phyloP scores from a whole-genome alignment of 1,140 invertebrate genomes.

The Contarinia nasturtii region DNA sequence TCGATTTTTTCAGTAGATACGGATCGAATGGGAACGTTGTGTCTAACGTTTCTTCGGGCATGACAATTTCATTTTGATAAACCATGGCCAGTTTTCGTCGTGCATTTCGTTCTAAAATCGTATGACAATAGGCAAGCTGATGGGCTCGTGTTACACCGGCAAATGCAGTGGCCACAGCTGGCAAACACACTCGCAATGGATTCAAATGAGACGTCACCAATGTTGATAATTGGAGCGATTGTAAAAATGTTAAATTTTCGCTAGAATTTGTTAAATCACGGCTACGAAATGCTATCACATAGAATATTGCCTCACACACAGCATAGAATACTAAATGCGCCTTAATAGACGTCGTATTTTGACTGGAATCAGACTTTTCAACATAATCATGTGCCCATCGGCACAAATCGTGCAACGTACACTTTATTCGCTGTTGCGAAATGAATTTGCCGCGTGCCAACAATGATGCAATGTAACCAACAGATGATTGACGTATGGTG shows the following conservation, averaged over 20 bases:
- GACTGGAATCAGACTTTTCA: conserved; percentile 28
- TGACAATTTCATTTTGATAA: conserved; percentile 25
- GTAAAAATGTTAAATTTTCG: conserved; percentile 57
- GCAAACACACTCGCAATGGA: conserved; percentile 60
- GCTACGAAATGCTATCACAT: conserved; percentile 72
- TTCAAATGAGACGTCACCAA: conserved; percentile 71
- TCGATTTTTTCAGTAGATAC: conserved; percentile 39
- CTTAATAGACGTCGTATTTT: conserved; percentile 26
- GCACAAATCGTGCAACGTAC: conserved; percentile 39
- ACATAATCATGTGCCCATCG: conserved; percentile 62
- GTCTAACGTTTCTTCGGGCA: conserved; percentile 32
- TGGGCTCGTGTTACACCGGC: conserved; percentile 66
- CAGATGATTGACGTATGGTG: conserved; percentile 45
- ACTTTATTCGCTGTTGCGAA: conserved; percentile 42
- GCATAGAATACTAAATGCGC: conserved; percentile 74
- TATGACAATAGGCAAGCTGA: conserved; percentile 81
- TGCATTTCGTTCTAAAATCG: conserved; percentile 71
- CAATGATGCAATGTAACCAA: conserved; percentile 58
- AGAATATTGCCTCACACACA: conserved; percentile 78
- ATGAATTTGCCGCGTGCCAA: conserved; percentile 48
- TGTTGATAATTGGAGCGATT: conserved; percentile 61
- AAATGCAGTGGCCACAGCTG: conserved; percentile 62
- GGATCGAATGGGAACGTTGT: conserved; percentile 70
- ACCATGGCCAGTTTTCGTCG: conserved; percentile 39
- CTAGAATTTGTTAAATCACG: conserved; percentile 51